Conservation (phyloP, 2,113 vertebrate species). For the Gallinago paraguaiae region DNA sequence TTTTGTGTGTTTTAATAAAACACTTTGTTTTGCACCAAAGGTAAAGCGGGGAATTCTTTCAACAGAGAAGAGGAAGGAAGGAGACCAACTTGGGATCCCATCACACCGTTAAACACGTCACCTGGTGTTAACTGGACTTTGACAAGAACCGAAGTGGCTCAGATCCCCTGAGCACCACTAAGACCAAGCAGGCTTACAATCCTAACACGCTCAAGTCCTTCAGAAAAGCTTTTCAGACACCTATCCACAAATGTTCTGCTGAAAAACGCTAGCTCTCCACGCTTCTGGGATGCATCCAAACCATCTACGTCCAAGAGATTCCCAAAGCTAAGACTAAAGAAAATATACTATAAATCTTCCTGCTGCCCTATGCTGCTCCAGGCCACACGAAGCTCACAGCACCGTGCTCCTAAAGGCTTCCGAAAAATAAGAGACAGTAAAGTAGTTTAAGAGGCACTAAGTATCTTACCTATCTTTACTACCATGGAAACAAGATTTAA, state of each 20-base stretch:
- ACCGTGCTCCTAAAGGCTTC: neutral
- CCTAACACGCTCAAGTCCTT: neutral
- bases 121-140: neutral
- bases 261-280: neutral
- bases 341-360: neutral
- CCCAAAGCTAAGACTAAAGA: neutral
- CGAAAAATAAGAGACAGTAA: neutral
- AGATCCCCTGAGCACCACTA: neutral
- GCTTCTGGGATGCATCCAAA: neutral
- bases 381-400: neutral
- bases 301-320: fast-evolving
- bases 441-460: neutral
- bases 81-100: neutral
- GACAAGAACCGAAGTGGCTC: neutral
- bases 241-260: neutral
- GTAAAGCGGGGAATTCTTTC: neutral
- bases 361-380: too few species aligned
- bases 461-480: neutral
- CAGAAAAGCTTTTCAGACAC: neutral
- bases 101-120: fast-evolving
- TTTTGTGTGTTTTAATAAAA: neutral
- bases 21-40: neutral
- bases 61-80: neutral
- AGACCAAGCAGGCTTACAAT: neutral
- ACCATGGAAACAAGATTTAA: neutral